phyloP scores from a whole-genome alignment of 2,113 vertebrate species.

The Piprites chloris region DNA sequence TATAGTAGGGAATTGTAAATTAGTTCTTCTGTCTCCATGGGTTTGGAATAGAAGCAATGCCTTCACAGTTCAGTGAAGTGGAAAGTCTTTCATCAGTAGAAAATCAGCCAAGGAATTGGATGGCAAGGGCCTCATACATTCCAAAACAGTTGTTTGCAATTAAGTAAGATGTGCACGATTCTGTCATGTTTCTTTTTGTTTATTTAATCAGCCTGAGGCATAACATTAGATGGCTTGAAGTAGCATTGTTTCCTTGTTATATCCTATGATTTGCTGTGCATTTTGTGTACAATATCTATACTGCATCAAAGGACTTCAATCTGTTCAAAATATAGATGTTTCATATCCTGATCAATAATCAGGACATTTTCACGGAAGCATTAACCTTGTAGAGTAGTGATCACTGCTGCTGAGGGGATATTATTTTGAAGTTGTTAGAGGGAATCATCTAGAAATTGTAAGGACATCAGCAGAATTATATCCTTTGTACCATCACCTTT shows the following conservation, averaged over 20 bases:
- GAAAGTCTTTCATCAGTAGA: constrained; percentile 54
- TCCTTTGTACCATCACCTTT: neutral
- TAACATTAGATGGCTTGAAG: constrained; percentile 9
- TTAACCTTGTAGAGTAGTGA: neutral
- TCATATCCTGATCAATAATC: neutral
- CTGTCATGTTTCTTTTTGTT: constrained; percentile 44
- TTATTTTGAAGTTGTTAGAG: neutral
- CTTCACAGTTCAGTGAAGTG: constrained; percentile 60
- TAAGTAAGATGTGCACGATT: constrained; percentile 34
- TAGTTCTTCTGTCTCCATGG: constrained; percentile 25
- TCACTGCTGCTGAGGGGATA: neutral
- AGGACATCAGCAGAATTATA: neutral
- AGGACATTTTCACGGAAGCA: neutral
- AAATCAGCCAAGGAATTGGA: constrained; percentile 50
- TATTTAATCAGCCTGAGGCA: constrained; percentile 48
- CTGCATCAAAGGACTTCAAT: neutral
- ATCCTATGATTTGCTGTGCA: neutral
- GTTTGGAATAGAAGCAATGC: constrained; percentile 1
- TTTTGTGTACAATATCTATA: neutral
- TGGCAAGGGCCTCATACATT: constrained; percentile 34
- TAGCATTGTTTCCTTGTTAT: neutral
- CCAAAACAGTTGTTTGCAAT: constrained; percentile 58
- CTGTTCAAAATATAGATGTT: neutral
- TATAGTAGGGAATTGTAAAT: constrained; percentile 32
- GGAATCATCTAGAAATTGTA: neutral